Conservation (phyloP, 2,113 vertebrate species). For the Cavia aperea region DNA sequence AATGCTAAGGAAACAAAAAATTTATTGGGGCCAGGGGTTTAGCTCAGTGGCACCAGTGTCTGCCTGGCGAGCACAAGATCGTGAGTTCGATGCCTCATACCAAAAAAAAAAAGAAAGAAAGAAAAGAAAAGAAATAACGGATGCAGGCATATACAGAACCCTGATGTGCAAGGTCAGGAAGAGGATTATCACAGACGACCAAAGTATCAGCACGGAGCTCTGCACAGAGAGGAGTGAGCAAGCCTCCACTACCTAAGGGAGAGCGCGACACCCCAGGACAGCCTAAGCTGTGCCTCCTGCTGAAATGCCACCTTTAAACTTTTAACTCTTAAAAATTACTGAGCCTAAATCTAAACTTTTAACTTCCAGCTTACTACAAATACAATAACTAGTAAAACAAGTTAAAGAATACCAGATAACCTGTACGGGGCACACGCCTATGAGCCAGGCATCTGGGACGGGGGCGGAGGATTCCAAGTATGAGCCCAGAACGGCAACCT, state of each 20-base stretch:
- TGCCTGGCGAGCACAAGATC: no score
- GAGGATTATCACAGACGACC: neutral
- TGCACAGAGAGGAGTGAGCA: neutral
- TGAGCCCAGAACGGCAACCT: neutral
- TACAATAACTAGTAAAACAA: neutral
- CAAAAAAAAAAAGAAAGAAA: no score
- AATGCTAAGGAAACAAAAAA: neutral
- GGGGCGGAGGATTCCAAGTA: neutral
- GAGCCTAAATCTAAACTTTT: conserved; percentile 14
- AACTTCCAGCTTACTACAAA: neutral
- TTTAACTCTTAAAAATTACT: neutral
- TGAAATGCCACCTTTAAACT: neutral
- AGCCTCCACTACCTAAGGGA: neutral
- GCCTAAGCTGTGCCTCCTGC: neutral
- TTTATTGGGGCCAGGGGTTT: no score
- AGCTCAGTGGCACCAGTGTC: no score
- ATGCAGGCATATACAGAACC: neutral
- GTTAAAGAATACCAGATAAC: neutral
- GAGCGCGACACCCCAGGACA: neutral
- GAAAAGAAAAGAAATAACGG: neutral
- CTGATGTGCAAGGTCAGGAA: neutral
- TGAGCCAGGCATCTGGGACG: neutral
- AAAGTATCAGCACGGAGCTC: neutral
- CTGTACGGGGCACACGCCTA: neutral
- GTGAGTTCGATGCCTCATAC: no score